Evolutionary conservation across 1,140 invertebrate species (phyloP), one percentile per base, ranked within the genome.

Genomic region (Meloidogyne exigua): DNA sequence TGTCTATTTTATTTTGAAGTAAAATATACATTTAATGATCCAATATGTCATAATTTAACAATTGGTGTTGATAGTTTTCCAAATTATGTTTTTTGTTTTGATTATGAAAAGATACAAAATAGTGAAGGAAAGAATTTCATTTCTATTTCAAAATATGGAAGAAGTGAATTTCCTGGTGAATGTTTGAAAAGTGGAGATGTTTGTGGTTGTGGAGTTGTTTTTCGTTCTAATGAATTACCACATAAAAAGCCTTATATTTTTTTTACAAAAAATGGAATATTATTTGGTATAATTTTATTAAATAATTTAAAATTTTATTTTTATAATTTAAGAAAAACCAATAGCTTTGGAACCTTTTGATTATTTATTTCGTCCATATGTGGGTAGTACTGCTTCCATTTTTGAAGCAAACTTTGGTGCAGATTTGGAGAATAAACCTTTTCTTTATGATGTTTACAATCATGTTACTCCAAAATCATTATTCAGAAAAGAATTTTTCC

Each of bases 261-360:
- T n/a, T 57, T 57, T 57, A 57, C 49, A n/a, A n/a, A n/a, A n/a
- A 57, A 57, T 57, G 49, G 49, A 57, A 21, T n/a, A 57, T 57
- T 57, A 57, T 57, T n/a, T 57, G 18, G 18, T 57, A n/a, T n/a
- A 57, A n/a, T 15, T 1, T 7, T 7, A 7, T 39, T 10, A 57
- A 9, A 57, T 15, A n/a, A 57, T 57, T n/a, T n/a, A n/a, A n/a
- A n/a, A 18, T 49, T 49, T 49, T 18, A 49, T 13, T 44, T 49
- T 18, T 18, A 49, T 18, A 18, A 49, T 49, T 49, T 7, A 57
- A 57, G 49, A n/a, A n/a, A 57, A 57, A 10, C 18, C 18, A 7
- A n/a, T 57, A n/a, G 9, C 18, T 57, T 57, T 49, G 18, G 15
- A 49, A 3, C 2, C 13, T 49, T 1, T 18, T 18, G 5, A 4